Base-by-base conservation (phyloP, 2,888 invertebrate species). In the Epistrophella euchroma region DNA sequence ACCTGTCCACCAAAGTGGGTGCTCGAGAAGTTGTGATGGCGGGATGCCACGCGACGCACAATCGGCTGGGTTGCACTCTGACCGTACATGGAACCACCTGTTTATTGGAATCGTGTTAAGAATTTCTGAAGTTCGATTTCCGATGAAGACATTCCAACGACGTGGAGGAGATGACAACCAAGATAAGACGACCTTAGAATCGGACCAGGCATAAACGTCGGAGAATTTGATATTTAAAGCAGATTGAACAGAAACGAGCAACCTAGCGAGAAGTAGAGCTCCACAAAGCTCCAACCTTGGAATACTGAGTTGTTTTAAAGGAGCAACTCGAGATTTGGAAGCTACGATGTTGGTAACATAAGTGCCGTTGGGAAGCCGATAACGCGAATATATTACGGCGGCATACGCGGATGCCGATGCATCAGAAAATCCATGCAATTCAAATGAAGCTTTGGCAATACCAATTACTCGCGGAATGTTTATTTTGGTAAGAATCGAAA, bases 91-190 rank as follows among this genome's bases (percentile, higher is more conserved):
- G 13, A 32, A 56, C 56, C 56, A 56, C n/a, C 56, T 32, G 9
- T 17, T 56, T 35, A 35, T 25, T 56, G 56, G 56, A 1, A 56
- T 35, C 15, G 32, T 25, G 11, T 35, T 35, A 2, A 56, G 35
- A 32, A 56, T 56, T 35, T 56, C 56, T 17, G 56, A 35, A 4
- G 56, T 56, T 0, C 35, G 22, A 25, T 56, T 56, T 15, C 56
- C 56, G 13, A 56, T 15, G 25, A 56, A 56, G 9, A 56, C 11
- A 17, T 35, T 56, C 56, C 56, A 56, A 32, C 56, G 56, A n/a
- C 56, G 56, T 11, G 56, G 56, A 13, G 28, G 56, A 56, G 56
- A 56, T 0, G 35, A 56, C 25, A 56, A 15, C 56, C 56, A 56
- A 6, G 56, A 56, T n/a, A 56, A 35, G 9, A 55, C 55, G 1